These are phyloP conservation scores for Larimichthys crocea DNA, from an alignment of 2,113 vertebrate species.

Conservation along the genomic window DNA sequence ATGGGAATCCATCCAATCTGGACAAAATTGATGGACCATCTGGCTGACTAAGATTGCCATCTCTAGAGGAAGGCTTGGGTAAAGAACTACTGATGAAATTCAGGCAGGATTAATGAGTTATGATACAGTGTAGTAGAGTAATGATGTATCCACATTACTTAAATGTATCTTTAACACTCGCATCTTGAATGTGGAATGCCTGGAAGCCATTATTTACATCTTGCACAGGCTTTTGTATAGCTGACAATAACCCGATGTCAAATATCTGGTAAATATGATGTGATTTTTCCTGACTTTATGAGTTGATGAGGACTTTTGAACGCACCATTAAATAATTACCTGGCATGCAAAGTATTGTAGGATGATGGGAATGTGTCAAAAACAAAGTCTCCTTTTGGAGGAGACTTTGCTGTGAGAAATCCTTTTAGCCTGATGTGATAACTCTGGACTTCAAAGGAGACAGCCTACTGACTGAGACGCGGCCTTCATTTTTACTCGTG, in stretches of 20 bases:
- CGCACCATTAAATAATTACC: conserved; percentile 24
- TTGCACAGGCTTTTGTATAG: background rate
- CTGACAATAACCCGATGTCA: conserved; percentile 3
- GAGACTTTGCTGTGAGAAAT: background rate
- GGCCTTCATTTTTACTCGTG: background rate
- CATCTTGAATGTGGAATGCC: too few species aligned
- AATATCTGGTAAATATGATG: conserved; percentile 2
- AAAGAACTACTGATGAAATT: background rate
- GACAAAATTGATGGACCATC: too few species aligned
- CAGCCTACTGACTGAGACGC: conserved; percentile 32
- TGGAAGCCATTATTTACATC: background rate
- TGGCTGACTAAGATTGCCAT: too few species aligned
- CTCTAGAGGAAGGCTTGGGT: too few species aligned
- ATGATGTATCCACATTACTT: background rate
- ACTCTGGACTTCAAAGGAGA: conserved; percentile 21
- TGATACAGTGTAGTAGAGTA: background rate
- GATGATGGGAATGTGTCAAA: background rate
- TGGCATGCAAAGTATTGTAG: background rate
- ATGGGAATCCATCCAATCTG: background rate
- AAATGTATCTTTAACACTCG: too few species aligned
- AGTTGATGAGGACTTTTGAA: conserved; percentile 34
- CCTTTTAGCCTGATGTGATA: background rate
- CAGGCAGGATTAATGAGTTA: background rate
- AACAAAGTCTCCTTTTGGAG: background rate
- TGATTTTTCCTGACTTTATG: background rate